A percentile compares a stretch with the other conserved stretches of the same genome.
Conservation (phyloP, 1,140 invertebrate genomes). For the Ceratosolen fusciceps region DNA sequence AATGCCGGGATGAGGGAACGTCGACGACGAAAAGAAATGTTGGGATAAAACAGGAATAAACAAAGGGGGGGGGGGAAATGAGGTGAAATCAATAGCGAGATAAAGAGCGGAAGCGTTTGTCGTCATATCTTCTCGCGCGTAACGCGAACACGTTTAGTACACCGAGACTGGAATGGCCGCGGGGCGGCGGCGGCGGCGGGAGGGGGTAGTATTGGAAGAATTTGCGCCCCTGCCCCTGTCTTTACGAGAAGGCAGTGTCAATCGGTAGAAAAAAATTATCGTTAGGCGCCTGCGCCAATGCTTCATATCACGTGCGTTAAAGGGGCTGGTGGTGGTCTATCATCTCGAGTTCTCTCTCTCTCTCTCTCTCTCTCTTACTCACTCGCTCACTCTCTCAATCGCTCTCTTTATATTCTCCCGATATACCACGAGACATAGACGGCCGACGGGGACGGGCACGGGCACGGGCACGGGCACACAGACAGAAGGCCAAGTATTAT, state of each 20-base stretch:
- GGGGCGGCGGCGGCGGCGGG: background rate
- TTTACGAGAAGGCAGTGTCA: slow-evolving; percentile 12
- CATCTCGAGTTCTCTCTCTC: slow-evolving; percentile 14
- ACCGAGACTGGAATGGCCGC: background rate
- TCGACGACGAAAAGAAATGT: no score
- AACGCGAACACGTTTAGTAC: background rate
- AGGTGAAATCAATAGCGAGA: background rate
- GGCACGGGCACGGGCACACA: no score
- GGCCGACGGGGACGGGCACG: no score
- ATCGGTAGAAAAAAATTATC: slow-evolving; percentile 43
- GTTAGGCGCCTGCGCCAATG: slow-evolving; percentile 56
- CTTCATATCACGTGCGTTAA: slow-evolving; percentile 50
- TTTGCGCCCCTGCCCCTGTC: background rate
- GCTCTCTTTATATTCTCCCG: no score
- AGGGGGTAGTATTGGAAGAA: background rate
- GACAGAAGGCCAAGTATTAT: no score
- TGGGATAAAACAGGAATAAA: no score
- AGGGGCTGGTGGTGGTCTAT: slow-evolving; percentile 39
- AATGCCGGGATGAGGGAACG: no score
- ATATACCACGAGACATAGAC: no score
- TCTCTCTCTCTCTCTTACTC: background rate
- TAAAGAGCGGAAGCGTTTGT: background rate
- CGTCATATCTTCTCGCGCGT: background rate
- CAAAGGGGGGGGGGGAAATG: background rate
- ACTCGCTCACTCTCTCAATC: no score